Evolutionary conservation across 2,888 invertebrate genomes (phyloP), one percentile per base, ranked within the genome.

Genomic region (Rhagonycha fulva): DNA sequence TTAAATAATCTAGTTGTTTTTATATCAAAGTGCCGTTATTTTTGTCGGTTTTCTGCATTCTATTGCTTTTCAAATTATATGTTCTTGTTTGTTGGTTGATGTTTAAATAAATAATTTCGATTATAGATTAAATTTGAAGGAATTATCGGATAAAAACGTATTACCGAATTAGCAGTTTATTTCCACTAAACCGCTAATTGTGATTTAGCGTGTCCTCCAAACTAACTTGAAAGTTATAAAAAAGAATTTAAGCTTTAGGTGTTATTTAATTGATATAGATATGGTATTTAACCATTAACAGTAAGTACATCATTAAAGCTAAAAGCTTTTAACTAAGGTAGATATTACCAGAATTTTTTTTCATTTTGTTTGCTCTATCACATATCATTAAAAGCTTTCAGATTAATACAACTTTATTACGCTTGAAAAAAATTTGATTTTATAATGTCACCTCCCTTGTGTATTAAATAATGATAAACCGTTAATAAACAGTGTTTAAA

Each of bases 281-380:
- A 66, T 66, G 26, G 23, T 66, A 24, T 66, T 66, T 66, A 66
- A n/a, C 26, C 63, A 66, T 66, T 66, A 66, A 66, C 23, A 66
- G 23, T 23, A 66, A 66, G 63, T 19, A 66, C 63, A 24, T 66
- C 63, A 26, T 66, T 66, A 66, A 66, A 66, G 24, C 47, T 66
- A 66, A 66, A 66, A 66, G 63, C 63, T 66, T 66, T 66, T 66
- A 66, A 66, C 23, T 66, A 24, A 66, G 63, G 19, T 66, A 24
- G 24, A 26, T 24, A 66, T 66, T 66, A 66, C 24, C n/a, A 24
- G 11, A 66, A 66, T 66, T 14, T 19, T 62, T 66, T 66, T 66
- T n/a, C 63, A 66, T 66, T 66, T 66, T 66, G 63, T 66, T 66
- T 66, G 26, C 63, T 66, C 26, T 66, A 66, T 66, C 26, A 66